Evolutionary conservation across 2,888 invertebrate genomes (phyloP).

Genomic region (Euplexia lucipara): DNA sequence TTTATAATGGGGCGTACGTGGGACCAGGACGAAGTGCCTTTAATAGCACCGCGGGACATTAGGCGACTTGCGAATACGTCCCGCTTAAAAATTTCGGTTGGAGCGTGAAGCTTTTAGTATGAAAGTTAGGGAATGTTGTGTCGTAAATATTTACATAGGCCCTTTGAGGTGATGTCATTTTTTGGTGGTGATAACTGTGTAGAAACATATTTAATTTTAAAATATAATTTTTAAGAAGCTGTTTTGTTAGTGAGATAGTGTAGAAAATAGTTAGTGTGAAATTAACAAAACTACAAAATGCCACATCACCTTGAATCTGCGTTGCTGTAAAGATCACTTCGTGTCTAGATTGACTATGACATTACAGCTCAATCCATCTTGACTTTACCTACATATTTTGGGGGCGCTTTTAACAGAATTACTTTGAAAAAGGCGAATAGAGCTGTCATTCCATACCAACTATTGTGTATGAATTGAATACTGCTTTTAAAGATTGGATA

Average conservation of each 20-base stretch:
- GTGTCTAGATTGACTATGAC: too few species aligned
- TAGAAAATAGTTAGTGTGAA: too few species aligned
- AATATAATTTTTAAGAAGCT: neutral
- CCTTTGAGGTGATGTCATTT: constrained; percentile 13
- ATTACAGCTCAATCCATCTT: too few species aligned
- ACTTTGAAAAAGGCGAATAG: too few species aligned
- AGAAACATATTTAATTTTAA: neutral
- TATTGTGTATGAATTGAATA: too few species aligned
- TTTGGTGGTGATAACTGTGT: neutral
- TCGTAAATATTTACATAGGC: constrained; percentile 50
- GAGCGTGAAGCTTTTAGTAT: constrained; percentile 49
- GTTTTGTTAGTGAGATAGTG: neutral
- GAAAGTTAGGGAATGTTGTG: constrained; percentile 47
- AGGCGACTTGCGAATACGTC: constrained; percentile 60
- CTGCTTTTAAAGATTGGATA: too few species aligned
- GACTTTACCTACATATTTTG: too few species aligned
- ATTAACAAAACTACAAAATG: too few species aligned
- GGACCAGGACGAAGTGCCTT: constrained; percentile 71
- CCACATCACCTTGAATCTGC: too few species aligned
- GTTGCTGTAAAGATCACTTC: too few species aligned
- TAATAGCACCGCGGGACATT: constrained; percentile 70
- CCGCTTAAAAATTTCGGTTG: constrained; percentile 57
- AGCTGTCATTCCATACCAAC: too few species aligned
- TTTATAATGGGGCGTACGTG: constrained; percentile 81
- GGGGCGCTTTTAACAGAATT: too few species aligned